These are phyloP conservation scores for Escarpia spicata DNA, from an alignment of 2,888 invertebrate genomes.

Conservation along the genomic window DNA sequence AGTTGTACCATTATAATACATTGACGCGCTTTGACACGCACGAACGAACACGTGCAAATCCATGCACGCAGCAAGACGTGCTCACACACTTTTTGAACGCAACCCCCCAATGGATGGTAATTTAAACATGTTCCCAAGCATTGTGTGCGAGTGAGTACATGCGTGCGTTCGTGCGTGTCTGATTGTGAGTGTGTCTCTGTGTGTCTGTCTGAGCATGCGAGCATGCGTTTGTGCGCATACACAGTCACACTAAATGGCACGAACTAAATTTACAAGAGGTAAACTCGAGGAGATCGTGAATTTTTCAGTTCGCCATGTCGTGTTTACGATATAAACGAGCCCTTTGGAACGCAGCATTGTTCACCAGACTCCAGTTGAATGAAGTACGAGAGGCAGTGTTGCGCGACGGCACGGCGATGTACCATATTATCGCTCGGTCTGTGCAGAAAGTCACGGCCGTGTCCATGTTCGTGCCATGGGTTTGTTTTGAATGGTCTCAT, in stretches of 20 bases:
- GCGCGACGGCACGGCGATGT: not conserved
- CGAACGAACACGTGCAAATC: not conserved
- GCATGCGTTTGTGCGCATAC: not conserved
- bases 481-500: not conserved
- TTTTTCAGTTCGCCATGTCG: too few relatives aligned
- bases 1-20: not conserved
- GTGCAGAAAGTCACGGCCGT: too few relatives aligned
- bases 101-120: too few relatives aligned
- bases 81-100: not conserved
- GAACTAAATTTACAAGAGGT: too few relatives aligned
- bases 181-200: too few relatives aligned
- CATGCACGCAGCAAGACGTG: not conserved
- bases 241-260: too few relatives aligned
- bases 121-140: too few relatives aligned
- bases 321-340: too few relatives aligned
- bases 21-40: not conserved
- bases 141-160: too few relatives aligned
- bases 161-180: too few relatives aligned
- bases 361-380: not conserved
- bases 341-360: not conserved
- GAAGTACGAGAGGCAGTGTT: not conserved
- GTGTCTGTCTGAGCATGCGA: too few relatives aligned
- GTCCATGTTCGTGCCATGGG: not conserved
- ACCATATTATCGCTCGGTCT: constrained; percentile 8
- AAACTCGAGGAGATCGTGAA: too few relatives aligned